These are phyloP conservation scores for Eristalis tenax DNA, from an alignment of 2,888 invertebrate genomes.

Conservation along the genomic window DNA sequence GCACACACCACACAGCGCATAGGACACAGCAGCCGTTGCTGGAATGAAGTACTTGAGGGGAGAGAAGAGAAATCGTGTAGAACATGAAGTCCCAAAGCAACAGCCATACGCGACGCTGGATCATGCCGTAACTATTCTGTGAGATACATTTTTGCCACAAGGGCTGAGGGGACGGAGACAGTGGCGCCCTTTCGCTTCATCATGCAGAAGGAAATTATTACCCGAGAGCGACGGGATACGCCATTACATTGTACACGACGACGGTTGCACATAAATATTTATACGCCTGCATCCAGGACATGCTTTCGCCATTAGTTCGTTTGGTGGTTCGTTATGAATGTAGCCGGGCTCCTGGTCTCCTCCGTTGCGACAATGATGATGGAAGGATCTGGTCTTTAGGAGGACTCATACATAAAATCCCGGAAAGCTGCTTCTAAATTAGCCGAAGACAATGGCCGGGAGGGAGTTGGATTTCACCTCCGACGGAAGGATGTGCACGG, in stretches of 20 bases:
- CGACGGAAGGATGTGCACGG: background rate
- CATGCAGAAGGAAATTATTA: constrained; percentile 17
- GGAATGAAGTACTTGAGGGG: constrained; percentile 21
- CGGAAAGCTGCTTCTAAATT: constrained; percentile 12
- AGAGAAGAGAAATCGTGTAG: constrained; percentile 11
- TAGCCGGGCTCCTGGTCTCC: background rate
- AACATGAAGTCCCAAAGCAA: constrained; percentile 47
- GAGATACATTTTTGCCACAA: background rate
- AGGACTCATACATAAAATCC: background rate
- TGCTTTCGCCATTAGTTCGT: constrained; percentile 46
- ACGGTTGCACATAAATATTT: constrained; percentile 36
- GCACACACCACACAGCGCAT: background rate
- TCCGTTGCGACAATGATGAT: constrained; percentile 3
- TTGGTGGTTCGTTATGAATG: constrained; percentile 28
- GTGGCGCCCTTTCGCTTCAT: constrained; percentile 19
- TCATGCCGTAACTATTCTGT: background rate
- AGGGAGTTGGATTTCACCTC: background rate
- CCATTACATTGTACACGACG: constrained; percentile 13
- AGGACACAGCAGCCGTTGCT: background rate
- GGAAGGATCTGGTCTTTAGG: background rate
- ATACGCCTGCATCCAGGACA: constrained; percentile 34
- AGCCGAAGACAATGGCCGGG: background rate
- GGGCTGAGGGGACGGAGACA: background rate
- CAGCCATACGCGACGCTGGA: background rate
- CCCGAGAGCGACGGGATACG: constrained; percentile 3